A percentile compares a stretch with the other conserved stretches of the same genome.
phyloP scores from a whole-genome alignment of 2,797 vertebrate genomes.

The Pelobates cultripes region DNA sequence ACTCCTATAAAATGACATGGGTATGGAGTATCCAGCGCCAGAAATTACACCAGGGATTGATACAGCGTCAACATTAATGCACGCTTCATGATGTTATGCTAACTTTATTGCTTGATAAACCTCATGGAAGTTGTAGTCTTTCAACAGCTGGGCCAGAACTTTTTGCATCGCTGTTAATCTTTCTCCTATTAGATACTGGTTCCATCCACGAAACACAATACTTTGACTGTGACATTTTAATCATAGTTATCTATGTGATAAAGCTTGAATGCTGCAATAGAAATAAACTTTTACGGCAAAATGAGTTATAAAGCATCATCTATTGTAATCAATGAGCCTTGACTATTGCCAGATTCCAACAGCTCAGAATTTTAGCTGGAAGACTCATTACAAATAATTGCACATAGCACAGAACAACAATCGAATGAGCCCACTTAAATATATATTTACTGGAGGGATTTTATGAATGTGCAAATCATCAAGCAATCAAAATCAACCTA shows the following conservation, averaged over 20 bases:
- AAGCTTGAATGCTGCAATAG: conserved; percentile 20
- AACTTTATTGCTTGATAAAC: too few relatives aligned
- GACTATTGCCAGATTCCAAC: conserved; percentile 10
- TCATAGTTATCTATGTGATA: conserved; percentile 40
- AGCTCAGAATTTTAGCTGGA: neutral
- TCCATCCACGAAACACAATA: conserved; percentile 12
- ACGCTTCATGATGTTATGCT: too few relatives aligned
- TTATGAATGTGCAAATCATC: conserved; percentile 21
- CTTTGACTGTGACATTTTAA: conserved; percentile 20
- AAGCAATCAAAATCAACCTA: conserved; percentile 14
- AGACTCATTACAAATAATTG: conserved; percentile 10
- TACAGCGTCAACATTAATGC: too few relatives aligned
- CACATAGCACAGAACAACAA: conserved; percentile 7
- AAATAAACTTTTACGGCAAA: conserved; percentile 16
- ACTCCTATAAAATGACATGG: too few relatives aligned
- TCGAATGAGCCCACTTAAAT: conserved; percentile 1
- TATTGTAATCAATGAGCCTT: conserved; percentile 27
- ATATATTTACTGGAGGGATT: conserved; percentile 30
- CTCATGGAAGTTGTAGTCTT: too few relatives aligned
- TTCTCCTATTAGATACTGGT: too few relatives aligned
- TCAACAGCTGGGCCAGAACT: too few relatives aligned
- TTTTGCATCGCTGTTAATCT: too few relatives aligned
- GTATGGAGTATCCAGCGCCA: too few relatives aligned
- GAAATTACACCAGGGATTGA: too few relatives aligned
- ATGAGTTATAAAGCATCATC: conserved; percentile 26